Percentiles rank a stretch among this genome's conserved stretches.
Evolutionary conservation across 2,797 vertebrate species (phyloP).

Genomic region (Glyptemys insculpta): DNA sequence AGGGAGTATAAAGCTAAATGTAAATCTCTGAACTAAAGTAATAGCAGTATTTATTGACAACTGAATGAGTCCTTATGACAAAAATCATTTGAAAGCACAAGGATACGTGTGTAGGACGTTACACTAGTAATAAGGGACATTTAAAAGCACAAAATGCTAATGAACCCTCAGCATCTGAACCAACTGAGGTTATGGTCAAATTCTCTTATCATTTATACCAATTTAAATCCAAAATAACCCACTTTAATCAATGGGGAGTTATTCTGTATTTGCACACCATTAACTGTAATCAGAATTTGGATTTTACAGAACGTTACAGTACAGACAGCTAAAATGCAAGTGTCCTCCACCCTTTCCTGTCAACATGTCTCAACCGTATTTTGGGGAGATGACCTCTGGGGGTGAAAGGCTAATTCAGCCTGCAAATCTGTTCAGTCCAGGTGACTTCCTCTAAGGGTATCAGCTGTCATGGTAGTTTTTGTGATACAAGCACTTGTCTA

Average conservation of each 20-base stretch:
- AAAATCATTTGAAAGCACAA: background rate
- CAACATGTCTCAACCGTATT: background rate
- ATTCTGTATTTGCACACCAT: background rate
- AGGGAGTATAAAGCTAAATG: background rate
- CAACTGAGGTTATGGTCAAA: background rate
- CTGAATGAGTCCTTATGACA: background rate
- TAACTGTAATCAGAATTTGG: background rate
- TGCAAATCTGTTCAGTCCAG: background rate
- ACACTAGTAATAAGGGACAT: background rate
- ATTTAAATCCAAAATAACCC: background rate
- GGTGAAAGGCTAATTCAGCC: background rate
- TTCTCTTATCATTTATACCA: background rate
- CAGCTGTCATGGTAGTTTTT: background rate
- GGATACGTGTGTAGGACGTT: background rate
- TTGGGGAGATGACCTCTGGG: background rate
- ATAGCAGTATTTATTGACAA: background rate
- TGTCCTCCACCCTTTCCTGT: background rate
- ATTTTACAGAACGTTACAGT: background rate
- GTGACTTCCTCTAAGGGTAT: background rate
- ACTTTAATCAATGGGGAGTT: background rate
- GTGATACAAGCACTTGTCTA: too few species aligned
- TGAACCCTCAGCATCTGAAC: background rate
- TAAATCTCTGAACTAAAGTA: background rate
- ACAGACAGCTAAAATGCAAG: background rate
- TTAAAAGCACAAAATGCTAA: background rate